Percentiles rank a stretch among this genome's conserved stretches.
phyloP scores from a whole-genome alignment of 2,113 vertebrate genomes.

The Symphodus melops region DNA sequence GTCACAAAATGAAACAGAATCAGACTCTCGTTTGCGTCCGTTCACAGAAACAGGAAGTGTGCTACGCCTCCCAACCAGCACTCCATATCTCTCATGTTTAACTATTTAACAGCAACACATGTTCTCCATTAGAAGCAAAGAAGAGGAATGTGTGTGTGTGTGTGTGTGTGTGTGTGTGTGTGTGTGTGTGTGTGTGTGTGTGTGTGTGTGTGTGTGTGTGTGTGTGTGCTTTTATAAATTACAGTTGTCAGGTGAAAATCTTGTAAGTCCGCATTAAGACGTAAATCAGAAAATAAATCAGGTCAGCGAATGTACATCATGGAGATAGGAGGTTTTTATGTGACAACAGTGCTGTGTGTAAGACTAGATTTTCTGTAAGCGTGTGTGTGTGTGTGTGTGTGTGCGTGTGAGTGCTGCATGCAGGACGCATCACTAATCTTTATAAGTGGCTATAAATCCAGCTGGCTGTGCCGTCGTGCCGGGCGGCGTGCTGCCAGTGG shows the following conservation, averaged over 20 bases:
- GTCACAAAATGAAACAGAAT: too few relatives aligned
- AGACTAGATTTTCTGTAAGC: not conserved
- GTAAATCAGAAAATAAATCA: slow-evolving; percentile 13
- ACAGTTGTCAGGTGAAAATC: not conserved
- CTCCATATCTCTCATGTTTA: not conserved
- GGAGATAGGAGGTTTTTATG: slow-evolving; percentile 21
- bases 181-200: not conserved
- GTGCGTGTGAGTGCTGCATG: slow-evolving; percentile 36
- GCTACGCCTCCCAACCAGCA: not conserved
- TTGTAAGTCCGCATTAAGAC: not conserved
- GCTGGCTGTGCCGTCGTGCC: slow-evolving; percentile 30
- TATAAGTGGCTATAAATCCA: slow-evolving; percentile 74
- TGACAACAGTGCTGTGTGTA: slow-evolving; percentile 12
- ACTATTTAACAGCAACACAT: slow-evolving; percentile 14
- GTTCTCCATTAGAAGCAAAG: slow-evolving; percentile 13
- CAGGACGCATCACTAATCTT: slow-evolving; percentile 68
- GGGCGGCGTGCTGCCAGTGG: slow-evolving; percentile 29
- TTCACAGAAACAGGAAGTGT: not conserved
- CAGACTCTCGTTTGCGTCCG: too few relatives aligned
- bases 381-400: slow-evolving; percentile 9
- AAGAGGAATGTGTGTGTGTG: slow-evolving; percentile 1
- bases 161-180: not conserved
- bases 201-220: not conserved
- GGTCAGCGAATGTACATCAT: slow-evolving; percentile 10
- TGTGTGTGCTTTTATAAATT: slow-evolving; percentile 7